Evolutionary conservation across 2,797 vertebrate species (phyloP).

Genomic region (Danio albolineatus): DNA sequence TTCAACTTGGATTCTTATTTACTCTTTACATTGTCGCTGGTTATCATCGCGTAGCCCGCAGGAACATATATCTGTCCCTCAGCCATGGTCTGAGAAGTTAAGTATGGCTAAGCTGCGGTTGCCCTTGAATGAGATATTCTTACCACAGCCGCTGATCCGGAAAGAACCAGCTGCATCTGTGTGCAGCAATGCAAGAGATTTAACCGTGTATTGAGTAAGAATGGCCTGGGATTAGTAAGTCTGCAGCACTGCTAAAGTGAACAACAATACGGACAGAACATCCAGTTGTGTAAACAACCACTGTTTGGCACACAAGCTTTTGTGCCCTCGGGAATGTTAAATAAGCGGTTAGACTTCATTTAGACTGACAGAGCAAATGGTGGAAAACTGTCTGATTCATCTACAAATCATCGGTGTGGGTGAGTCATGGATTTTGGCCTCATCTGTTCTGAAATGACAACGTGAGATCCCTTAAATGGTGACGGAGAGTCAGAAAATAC

Average conservation of each 20-base stretch:
- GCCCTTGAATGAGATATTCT: slow-evolving; percentile 46
- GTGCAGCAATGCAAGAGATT: slow-evolving; percentile 47
- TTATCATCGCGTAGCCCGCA: slow-evolving; percentile 9
- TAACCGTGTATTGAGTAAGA: slow-evolving; percentile 41
- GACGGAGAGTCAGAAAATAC: slow-evolving; percentile 24
- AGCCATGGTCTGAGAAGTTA: slow-evolving; percentile 40
- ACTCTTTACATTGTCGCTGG: not conserved
- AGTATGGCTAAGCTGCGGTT: slow-evolving; percentile 37
- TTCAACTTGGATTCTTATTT: not conserved
- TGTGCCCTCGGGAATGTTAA: slow-evolving; percentile 35
- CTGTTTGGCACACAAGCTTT: slow-evolving; percentile 30
- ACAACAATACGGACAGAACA: slow-evolving; percentile 46
- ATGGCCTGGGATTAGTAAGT: slow-evolving; percentile 50
- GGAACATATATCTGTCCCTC: slow-evolving; percentile 32
- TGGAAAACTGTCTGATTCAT: slow-evolving; percentile 5
- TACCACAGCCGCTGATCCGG: slow-evolving; percentile 43
- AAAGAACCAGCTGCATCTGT: slow-evolving; percentile 48
- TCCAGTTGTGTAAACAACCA: slow-evolving; percentile 54
- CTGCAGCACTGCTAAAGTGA: slow-evolving; percentile 46
- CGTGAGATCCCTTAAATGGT: slow-evolving; percentile 3
- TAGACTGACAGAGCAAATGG: slow-evolving; percentile 21
- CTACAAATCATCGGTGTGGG: slow-evolving; percentile 9
- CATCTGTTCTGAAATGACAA: slow-evolving; percentile 17
- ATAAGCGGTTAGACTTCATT: slow-evolving; percentile 40
- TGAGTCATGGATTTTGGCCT: slow-evolving; percentile 13